Evolutionary conservation across 2,888 invertebrate species (phyloP), one percentile per base, ranked within the genome.

Genomic region (Amphipoea lucens): DNA sequence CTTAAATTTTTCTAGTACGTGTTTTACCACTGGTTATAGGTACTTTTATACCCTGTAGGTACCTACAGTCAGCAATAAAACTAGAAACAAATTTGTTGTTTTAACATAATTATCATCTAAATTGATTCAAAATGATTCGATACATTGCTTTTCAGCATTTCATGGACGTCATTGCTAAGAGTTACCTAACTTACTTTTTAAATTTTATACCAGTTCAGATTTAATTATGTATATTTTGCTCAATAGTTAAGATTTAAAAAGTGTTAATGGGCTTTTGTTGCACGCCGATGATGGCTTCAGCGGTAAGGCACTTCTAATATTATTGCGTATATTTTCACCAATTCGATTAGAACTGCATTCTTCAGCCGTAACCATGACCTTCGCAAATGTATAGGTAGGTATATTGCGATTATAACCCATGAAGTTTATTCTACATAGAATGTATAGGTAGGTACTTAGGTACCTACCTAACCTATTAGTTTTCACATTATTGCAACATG

Each of bases 361-460:
- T 9, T 62, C 40, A 74, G 62, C 14, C 60, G n/a, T 74, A n/a
- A 48, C 48, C 75, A 29, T 42, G 48, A 40, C 62, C 62, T 76
- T 74, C 45, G 14, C 40, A 62, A 5, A 20, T 63, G 29, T 51
- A 17, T 54, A 48, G 17, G 11, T 48, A 45, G 20, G 20, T 12
- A 17, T 11, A 81, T 51, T 9, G 4, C 48, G 40, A 81, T 81
- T 81, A 65, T 20, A 66, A 81, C 40, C 48, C 81, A 79, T 65
- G 36, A 40, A 65, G 48, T 48, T 14, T 29, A 14, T 42, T n/a
- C 14, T 23, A 63, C 2, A 57, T 54, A 23, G 4, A 70, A 70
- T 36, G 20, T 40, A 40, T 51, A 36, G 1, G 3, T 12, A 29
- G n/a, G n/a, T n/a, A n/a, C n/a, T n/a, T n/a, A n/a, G n/a, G n/a